Percentiles rank a stretch among this genome's conserved stretches.
Evolutionary conservation across 2,888 invertebrate species (phyloP).

Genomic region (Anorthoa munda): DNA sequence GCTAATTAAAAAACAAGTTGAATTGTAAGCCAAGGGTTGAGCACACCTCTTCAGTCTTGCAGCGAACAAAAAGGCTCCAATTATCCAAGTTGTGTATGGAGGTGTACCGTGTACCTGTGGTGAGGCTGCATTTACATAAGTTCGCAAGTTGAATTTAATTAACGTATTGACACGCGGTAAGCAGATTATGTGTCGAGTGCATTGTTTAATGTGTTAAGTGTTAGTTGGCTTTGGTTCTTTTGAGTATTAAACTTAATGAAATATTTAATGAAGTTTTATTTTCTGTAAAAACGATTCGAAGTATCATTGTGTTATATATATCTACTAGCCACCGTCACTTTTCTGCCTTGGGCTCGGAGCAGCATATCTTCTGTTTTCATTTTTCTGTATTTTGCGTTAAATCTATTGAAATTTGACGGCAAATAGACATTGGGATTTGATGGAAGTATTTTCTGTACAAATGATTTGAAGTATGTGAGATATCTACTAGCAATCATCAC

Average conservation of each 20-base stretch:
- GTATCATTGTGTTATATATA: too few species aligned
- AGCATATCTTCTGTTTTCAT: background rate
- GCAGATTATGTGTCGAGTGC: slow-evolving; percentile 6
- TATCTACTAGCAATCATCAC: background rate
- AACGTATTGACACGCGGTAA: slow-evolving; percentile 54
- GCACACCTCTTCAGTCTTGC: slow-evolving; percentile 69
- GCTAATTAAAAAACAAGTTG: slow-evolving; percentile 68
- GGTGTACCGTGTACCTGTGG: too few species aligned
- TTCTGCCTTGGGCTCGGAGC: background rate
- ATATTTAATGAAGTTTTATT: background rate
- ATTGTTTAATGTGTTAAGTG: background rate
- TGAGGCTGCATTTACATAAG: slow-evolving; percentile 65
- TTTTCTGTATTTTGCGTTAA: background rate
- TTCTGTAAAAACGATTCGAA: background rate
- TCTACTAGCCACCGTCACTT: background rate
- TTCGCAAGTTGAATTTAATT: slow-evolving; percentile 69
- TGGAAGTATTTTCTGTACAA: background rate
- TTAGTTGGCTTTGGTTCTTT: background rate
- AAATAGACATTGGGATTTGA: too few species aligned
- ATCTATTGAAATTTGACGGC: background rate
- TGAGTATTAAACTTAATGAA: background rate
- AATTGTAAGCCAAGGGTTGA: slow-evolving; percentile 61
- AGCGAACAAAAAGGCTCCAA: slow-evolving; percentile 77
- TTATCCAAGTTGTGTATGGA: slow-evolving; percentile 69
- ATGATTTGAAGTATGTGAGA: background rate